Conservation (phyloP, 2,888 invertebrate species). For the Eubasilissa splendida region DNA sequence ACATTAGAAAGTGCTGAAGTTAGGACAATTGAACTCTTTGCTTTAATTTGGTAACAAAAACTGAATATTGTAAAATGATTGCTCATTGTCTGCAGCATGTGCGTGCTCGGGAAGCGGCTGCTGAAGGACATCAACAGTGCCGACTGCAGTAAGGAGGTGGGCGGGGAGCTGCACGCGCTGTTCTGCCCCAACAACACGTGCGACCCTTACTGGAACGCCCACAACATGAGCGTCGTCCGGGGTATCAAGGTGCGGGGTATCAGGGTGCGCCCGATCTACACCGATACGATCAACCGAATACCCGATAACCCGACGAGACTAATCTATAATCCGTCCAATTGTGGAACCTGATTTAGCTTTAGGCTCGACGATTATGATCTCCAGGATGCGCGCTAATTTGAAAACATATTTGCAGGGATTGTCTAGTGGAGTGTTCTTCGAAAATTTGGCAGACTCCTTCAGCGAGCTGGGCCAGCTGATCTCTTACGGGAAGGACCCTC, state of each 20-base stretch:
- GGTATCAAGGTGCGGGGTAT: no score
- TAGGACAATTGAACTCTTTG: no score
- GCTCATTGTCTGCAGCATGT: slow-evolving; percentile 80
- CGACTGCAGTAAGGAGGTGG: slow-evolving; percentile 84
- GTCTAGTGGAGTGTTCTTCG: slow-evolving; percentile 91
- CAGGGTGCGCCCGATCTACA: slow-evolving; percentile 65
- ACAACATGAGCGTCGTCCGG: slow-evolving; percentile 79
- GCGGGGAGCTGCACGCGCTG: slow-evolving; percentile 78
- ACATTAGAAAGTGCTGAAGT: no score
- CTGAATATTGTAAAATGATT: not conserved
- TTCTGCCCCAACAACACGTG: slow-evolving; percentile 85
- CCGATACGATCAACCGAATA: no score
- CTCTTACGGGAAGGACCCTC: slow-evolving; percentile 79
- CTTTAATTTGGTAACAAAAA: no score
- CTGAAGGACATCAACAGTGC: slow-evolving; percentile 83
- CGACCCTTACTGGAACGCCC: slow-evolving; percentile 83
- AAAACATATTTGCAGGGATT: slow-evolving; percentile 85
- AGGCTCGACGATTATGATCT: no score
- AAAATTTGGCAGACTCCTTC: slow-evolving; percentile 78
- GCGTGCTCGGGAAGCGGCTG: slow-evolving; percentile 92
- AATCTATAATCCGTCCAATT: no score
- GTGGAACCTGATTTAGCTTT: no score
- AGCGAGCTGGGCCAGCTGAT: slow-evolving; percentile 81
- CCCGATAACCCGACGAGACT: no score
- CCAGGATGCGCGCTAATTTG: no score